Evolutionary conservation across 2,113 vertebrate genomes (phyloP).

Genomic region (Corapipo altera): DNA sequence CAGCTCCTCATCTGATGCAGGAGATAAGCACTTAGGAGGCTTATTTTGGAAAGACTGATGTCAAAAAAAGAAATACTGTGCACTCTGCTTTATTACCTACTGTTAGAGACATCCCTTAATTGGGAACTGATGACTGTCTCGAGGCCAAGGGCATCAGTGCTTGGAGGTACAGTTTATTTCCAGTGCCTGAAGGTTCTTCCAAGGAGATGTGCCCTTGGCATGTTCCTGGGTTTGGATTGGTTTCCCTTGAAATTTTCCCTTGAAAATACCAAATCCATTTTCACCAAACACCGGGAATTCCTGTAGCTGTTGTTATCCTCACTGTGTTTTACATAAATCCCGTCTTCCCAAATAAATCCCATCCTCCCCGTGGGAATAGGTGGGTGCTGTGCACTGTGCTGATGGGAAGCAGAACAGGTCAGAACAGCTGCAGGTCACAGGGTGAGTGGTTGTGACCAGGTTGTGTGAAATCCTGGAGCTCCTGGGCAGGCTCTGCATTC

Average conservation of each 20-base stretch:
- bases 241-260: neutral
- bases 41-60: neutral
- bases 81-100: neutral
- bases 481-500: neutral
- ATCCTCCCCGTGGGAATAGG: neutral
- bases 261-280: neutral
- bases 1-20: neutral
- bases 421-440: neutral
- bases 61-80: neutral
- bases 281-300: neutral
- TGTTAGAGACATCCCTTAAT: neutral
- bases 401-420: neutral
- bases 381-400: neutral
- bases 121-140: neutral
- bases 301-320: neutral
- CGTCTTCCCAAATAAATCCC: neutral
- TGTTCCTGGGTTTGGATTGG: neutral
- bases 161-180: neutral
- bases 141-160: neutral
- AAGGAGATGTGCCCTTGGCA: neutral
- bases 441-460: neutral
- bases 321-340: neutral
- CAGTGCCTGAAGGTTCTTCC: neutral
- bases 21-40: neutral
- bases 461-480: neutral